Evolutionary conservation across 1,140 invertebrate species (phyloP), one percentile per base, ranked within the genome.

Genomic region (Hylyphantes graminicola): DNA sequence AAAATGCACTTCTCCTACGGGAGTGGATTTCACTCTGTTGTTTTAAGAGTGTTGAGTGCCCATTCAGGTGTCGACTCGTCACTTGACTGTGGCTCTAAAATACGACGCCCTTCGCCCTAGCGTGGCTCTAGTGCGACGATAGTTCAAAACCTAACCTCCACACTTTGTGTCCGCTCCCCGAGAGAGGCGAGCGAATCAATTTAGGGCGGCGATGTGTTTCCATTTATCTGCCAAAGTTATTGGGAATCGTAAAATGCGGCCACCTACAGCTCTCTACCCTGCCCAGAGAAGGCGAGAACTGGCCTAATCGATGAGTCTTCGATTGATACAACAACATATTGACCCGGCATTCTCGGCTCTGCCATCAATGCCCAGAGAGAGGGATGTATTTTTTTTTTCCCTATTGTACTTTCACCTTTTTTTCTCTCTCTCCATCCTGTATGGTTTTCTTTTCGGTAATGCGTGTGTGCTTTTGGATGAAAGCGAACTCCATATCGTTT

Each of bases 171-270:
- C 53, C 63, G 63, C 9, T 57, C 80, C 80, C 80, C 61, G 8
- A n/a, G 2, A 11, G 68, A n/a, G 59, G 48, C 61, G 59, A 51
- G 35, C 35, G 72, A 75, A 83, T 74, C 72, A 74, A 83, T 74
- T 83, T 83, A 53, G 80, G 80, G 70, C 61, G 80, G 80, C 80
- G 80, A 83, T 83, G 80, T 83, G 80, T 83, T 83, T 83, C 80
- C 80, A 83, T 83, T 83, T 83, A 83, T 83, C 80, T 83, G 80
- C 80, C 80, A 83, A 83, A 83, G 80, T 83, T 83, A 83, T 83
- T 83, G 80, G 72, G 80, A 83, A 83, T 83, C 80, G 80, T 83
- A 83, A 83, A 83, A 83, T 83, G 80, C 80, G 80, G 80, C 70
- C 79, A 50, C 77, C 55, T 64, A 51, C 77, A 65, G 35, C 57